phyloP scores from a whole-genome alignment of 2,113 vertebrate genomes.

The Caranx melampygus region DNA sequence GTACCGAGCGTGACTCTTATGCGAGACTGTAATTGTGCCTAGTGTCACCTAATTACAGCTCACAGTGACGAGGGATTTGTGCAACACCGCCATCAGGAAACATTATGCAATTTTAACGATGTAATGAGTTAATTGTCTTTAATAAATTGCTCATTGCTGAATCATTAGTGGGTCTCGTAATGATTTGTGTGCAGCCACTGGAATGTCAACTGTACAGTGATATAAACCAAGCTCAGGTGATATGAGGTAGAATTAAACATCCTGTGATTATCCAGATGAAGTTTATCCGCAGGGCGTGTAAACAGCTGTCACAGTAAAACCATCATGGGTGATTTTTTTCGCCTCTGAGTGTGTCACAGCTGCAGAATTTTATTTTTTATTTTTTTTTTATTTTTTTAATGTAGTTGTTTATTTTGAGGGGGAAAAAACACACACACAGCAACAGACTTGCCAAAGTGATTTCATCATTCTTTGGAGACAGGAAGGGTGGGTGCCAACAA shows the following conservation, averaged over 20 bases:
- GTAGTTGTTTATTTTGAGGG: conserved; percentile 11
- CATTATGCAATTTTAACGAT: conserved; percentile 18
- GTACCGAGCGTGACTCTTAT: neutral
- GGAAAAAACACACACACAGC: neutral
- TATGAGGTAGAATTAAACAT: neutral
- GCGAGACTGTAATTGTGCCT: conserved; percentile 23
- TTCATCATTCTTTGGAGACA: conserved; percentile 41
- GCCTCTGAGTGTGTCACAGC: conserved; percentile 15
- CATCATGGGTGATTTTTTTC: neutral
- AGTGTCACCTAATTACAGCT: conserved; percentile 39
- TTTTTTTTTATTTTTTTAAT: neutral
- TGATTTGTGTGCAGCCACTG: neutral
- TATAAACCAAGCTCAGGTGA: neutral
- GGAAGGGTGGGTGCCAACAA: conserved; percentile 57
- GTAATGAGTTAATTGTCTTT: conserved; percentile 32
- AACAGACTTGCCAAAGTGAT: conserved; percentile 23
- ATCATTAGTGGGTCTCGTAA: neutral
- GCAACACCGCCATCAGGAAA: conserved; percentile 28
- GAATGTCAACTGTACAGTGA: neutral
- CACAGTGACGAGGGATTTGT: conserved; percentile 34
- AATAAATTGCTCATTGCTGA: conserved; percentile 20
- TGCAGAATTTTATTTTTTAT: conserved; percentile 33
- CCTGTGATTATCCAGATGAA: neutral
- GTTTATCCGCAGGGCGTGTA: conserved; percentile 5
- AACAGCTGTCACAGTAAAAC: conserved; percentile 46